Conservation (phyloP, 2,797 vertebrate species). For the Lepilemur ruficaudatus region DNA sequence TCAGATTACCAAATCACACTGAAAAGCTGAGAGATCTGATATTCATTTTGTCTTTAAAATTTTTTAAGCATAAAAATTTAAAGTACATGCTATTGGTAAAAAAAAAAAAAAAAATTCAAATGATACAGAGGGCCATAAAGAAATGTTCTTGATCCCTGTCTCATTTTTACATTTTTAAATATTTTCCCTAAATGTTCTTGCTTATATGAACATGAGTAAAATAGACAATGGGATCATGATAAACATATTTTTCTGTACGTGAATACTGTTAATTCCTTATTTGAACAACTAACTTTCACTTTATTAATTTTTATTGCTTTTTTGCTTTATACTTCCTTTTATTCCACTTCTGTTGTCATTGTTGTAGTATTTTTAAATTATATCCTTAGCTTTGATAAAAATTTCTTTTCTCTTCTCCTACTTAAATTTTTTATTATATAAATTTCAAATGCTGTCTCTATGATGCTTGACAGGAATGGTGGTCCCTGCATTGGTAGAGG, state of each 20-base stretch:
- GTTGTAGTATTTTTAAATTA: background rate
- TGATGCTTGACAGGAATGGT: background rate
- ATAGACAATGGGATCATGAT: background rate
- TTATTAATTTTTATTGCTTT: background rate
- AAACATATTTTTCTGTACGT: background rate
- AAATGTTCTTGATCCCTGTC: background rate
- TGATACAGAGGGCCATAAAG: background rate
- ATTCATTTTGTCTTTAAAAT: background rate
- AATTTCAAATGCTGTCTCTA: background rate
- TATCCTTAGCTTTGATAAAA: background rate
- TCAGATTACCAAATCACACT: background rate
- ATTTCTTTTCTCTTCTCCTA: background rate
- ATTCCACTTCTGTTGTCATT: background rate
- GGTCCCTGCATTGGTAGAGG: background rate
- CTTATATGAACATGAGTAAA: background rate
- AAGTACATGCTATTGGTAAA: background rate
- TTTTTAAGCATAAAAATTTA: background rate
- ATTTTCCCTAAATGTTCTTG: background rate
- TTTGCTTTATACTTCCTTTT: constrained; percentile 1
- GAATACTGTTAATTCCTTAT: background rate
- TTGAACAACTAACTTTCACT: background rate
- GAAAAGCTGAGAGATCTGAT: background rate
- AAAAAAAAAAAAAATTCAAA: background rate
- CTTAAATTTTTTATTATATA: background rate
- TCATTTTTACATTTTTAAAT: background rate